Evolutionary conservation across 2,888 invertebrate species (phyloP).

Genomic region (Prenolepis imparis): DNA sequence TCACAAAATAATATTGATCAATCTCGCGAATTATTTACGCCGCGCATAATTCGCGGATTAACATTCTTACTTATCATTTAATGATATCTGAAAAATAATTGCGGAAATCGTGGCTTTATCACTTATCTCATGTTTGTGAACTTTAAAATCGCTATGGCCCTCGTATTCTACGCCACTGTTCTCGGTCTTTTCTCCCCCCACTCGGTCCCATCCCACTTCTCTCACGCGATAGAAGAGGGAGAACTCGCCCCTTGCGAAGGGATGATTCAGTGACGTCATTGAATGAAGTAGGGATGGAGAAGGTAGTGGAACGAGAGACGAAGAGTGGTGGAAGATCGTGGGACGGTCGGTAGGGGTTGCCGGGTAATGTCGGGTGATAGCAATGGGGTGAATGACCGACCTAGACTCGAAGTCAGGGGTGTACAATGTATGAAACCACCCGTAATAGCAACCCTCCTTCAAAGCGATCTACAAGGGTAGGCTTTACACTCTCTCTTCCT

Average conservation of each 20-base stretch:
- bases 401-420: slow-evolving; percentile 86
- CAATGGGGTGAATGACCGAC: slow-evolving; percentile 85
- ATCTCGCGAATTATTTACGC: slow-evolving; percentile 7
- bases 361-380: slow-evolving; percentile 76
- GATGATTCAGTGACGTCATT: slow-evolving; percentile 80
- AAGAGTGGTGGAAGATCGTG: slow-evolving; percentile 63
- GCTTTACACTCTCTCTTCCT: slow-evolving; percentile 78
- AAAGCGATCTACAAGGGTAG: slow-evolving; percentile 83
- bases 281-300: slow-evolving; percentile 64
- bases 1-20: not conserved
- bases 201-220: slow-evolving; percentile 21
- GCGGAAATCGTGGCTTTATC: not conserved
- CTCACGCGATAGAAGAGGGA: slow-evolving; percentile 30
- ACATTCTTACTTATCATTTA: slow-evolving; percentile 6
- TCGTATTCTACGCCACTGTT: slow-evolving; percentile 69
- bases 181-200: slow-evolving; percentile 41
- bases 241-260: slow-evolving; percentile 54
- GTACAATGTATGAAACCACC: slow-evolving; percentile 84
- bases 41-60: not conserved
- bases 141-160: slow-evolving; percentile 59
- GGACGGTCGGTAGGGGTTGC: slow-evolving; percentile 65
- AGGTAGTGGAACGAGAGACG: slow-evolving; percentile 61
- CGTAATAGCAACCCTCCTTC: slow-evolving; percentile 81
- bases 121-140: slow-evolving; percentile 26
- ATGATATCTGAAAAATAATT: slow-evolving; percentile 22